Evolutionary conservation across 2,888 invertebrate genomes (phyloP).

Genomic region (Steinernema hermaphroditum): DNA sequence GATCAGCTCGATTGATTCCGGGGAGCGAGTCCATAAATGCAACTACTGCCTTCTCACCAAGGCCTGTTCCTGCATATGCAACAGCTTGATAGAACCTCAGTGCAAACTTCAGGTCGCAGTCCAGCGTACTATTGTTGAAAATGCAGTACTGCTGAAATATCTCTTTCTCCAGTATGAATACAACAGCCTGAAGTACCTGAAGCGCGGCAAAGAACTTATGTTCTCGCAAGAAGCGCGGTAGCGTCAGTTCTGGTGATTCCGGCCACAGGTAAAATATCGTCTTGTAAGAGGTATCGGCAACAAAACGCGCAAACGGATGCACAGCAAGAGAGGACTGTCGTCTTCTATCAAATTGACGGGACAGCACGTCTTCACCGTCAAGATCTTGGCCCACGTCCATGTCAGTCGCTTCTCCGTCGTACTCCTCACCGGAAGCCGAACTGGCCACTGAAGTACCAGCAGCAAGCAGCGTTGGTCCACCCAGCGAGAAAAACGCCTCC

Average conservation of each 20-base stretch:
- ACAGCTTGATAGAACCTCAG: neutral
- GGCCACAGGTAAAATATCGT: neutral
- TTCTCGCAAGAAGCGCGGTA: neutral
- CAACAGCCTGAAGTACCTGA: neutral
- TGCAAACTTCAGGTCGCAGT: neutral
- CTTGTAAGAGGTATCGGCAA: neutral
- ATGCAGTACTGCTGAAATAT: neutral
- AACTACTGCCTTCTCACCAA: neutral
- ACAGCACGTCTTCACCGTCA: neutral
- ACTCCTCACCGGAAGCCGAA: neutral
- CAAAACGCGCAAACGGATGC: neutral
- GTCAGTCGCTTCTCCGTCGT: neutral
- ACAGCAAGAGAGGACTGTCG: neutral
- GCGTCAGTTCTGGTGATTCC: neutral
- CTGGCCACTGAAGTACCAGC: neutral
- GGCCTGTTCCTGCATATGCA: neutral
- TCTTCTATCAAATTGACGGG: neutral
- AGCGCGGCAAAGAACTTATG: neutral
- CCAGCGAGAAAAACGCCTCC: neutral
- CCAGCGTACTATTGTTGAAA: slow-evolving; percentile 2
- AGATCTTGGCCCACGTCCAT: neutral
- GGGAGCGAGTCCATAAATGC: neutral
- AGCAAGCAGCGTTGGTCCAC: neutral
- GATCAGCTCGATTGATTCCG: neutral
- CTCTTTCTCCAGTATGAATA: neutral